Conservation (phyloP, 2,797 vertebrate species). For the Pteronotus mesoamericanus region DNA sequence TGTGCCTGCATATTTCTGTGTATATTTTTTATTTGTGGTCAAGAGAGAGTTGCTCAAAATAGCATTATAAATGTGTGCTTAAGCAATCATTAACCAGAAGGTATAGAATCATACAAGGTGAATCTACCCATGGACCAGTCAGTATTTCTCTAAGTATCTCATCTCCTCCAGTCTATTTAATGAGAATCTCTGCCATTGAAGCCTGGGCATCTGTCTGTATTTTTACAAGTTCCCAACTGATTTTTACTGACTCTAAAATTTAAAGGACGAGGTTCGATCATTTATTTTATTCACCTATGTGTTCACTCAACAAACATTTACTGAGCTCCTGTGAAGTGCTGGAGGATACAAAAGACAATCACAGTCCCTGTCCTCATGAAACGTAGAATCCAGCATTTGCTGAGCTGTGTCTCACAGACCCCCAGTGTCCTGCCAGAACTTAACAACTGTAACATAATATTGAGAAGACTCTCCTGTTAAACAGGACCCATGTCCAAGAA, state of each 20-base stretch:
- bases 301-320: neutral
- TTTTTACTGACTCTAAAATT: neutral
- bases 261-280: neutral
- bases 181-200: neutral
- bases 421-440: neutral
- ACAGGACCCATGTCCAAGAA: neutral
- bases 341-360: neutral
- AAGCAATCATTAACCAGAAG: neutral
- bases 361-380: neutral
- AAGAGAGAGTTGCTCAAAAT: neutral
- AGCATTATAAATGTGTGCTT: neutral
- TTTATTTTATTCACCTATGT: neutral
- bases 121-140: neutral
- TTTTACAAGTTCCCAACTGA: neutral
- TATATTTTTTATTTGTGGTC: neutral
- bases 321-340: neutral
- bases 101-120: neutral
- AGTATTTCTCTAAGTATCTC: neutral
- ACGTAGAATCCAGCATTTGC: neutral
- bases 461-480: neutral
- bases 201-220: neutral
- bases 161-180: neutral
- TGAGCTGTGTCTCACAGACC: neutral
- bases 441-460: neutral
- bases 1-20: neutral